phyloP scores from a whole-genome alignment of 2,888 invertebrate genomes.

The Mongoloraphidia duomilia region DNA sequence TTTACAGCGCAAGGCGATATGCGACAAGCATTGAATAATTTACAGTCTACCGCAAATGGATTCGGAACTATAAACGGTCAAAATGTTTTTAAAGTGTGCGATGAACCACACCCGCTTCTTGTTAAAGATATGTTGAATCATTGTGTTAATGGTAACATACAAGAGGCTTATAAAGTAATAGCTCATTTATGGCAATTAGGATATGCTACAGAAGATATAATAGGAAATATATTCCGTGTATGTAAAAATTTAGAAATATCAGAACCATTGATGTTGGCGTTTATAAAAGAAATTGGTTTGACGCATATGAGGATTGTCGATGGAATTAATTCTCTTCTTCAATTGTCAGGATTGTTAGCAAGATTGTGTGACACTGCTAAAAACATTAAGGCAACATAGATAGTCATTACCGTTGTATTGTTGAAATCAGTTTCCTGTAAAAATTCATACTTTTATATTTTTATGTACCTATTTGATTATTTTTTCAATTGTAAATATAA shows the following conservation, averaged over 20 bases:
- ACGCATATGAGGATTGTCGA: conserved; percentile 85
- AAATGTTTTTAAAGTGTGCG: conserved; percentile 97
- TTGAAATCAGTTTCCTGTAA: no score
- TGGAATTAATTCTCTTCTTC: conserved; percentile 74
- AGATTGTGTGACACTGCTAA: conserved; percentile 46
- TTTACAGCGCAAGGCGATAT: conserved; percentile 99
- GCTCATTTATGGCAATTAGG: conserved; percentile 85
- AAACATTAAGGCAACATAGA: no score
- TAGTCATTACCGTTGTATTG: no score
- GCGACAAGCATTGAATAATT: conserved; percentile 93
- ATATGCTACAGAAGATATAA: conserved; percentile 93
- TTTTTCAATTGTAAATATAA: no score
- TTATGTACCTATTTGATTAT: no score
- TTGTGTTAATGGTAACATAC: conserved; percentile 68
- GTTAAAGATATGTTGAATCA: conserved; percentile 81
- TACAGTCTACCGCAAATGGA: conserved; percentile 88
- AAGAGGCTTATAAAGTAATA: conserved; percentile 71
- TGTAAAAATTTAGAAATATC: conserved; percentile 72
- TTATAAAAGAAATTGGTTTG: conserved; percentile 82
- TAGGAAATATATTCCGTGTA: conserved; percentile 87
- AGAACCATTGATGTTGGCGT: conserved; percentile 70
- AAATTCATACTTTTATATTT: no score
- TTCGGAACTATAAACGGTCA: conserved; percentile 82
- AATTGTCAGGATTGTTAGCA: conserved; percentile 80
- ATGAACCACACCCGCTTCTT: conserved; percentile 93